phyloP scores from a whole-genome alignment of 2,797 vertebrate genomes.

The Gila robusta region DNA sequence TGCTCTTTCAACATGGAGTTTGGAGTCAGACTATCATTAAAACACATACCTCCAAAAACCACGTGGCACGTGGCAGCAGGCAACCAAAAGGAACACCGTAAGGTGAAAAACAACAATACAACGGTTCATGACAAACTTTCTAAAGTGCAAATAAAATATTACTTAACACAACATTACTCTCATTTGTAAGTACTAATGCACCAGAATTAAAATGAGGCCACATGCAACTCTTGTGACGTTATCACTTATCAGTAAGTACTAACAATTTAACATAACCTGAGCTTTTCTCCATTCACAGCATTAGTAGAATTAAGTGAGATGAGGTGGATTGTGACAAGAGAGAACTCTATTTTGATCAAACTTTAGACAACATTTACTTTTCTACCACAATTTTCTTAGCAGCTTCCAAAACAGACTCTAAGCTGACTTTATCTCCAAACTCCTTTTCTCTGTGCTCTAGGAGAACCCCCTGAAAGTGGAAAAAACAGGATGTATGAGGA shows the following conservation, averaged over 20 bases:
- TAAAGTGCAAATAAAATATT: slow-evolving; percentile 48
- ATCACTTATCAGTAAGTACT: not conserved
- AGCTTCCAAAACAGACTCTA: slow-evolving; percentile 86
- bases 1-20: slow-evolving; percentile 77
- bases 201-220: slow-evolving; percentile 61
- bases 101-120: slow-evolving; percentile 45
- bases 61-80: slow-evolving; percentile 40
- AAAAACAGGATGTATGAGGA: not conserved
- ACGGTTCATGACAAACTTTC: not conserved
- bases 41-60: slow-evolving; percentile 65
- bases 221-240: slow-evolving; percentile 9
- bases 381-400: slow-evolving; percentile 83
- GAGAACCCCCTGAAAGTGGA: slow-evolving; percentile 87
- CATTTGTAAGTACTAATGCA: not conserved
- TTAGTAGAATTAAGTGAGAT: slow-evolving; percentile 32
- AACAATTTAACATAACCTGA: slow-evolving; percentile 39
- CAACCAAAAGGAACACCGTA: slow-evolving; percentile 17
- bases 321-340: not conserved
- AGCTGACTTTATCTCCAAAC: slow-evolving; percentile 92
- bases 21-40: slow-evolving; percentile 81
- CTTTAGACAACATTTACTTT: slow-evolving; percentile 64
- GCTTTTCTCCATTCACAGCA: slow-evolving; percentile 39
- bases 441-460: slow-evolving; percentile 95
- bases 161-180: not conserved
- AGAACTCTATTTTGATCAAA: slow-evolving; percentile 1